Base-by-base conservation (phyloP, 2,113 vertebrate genomes). In the Malaclemys terrapin region DNA sequence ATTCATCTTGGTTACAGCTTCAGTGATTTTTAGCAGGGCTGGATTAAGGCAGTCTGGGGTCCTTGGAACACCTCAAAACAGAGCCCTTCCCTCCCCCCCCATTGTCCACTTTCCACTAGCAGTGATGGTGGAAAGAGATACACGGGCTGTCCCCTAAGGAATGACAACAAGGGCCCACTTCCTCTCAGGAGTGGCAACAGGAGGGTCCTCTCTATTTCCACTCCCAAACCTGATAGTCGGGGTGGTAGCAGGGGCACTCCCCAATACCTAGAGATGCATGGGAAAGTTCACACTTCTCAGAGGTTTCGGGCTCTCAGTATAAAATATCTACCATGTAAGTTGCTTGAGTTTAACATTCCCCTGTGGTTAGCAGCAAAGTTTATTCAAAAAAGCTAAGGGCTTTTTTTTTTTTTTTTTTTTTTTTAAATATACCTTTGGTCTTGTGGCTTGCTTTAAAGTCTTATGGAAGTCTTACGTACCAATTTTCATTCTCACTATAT, bases 11-110 rank as follows among this genome's bases (percentile, higher is more conserved):
- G 92, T 89, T 78, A 12, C 79, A 87, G 65, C 85, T 19, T 91
- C 81, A 82, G 85, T 72, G 90, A 91, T 89, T 96, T 93, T 96
- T 96, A 96, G 92, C 85, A 87, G 84, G 47, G 83, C 92, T 95
- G 89, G 91, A 56, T 95, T 62, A 35, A 88, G n/a, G 25, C 25
- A 72, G n/a, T 38, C 52, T 85, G 2, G 1, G 38, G 45, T 91
- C 85, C 25, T 29, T 80, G 85, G 75, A 87, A 31, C 29, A 22
- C 14, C 0, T 0, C 78, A 80, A 2, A 5, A 3, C 45, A 38
- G 88, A 91, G n/a, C 11, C 38, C 42, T 10, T 5, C 14, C 87
- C 75, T 89, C 59, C 42, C 75, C 38, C 4, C 20, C 62, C 62
- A 69, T 16, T 35, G 35, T 69, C 1, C 3, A 45, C 22, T 76